Conservation (phyloP, 2,113 vertebrate species). For the Tetraodon nigroviridis region DNA sequence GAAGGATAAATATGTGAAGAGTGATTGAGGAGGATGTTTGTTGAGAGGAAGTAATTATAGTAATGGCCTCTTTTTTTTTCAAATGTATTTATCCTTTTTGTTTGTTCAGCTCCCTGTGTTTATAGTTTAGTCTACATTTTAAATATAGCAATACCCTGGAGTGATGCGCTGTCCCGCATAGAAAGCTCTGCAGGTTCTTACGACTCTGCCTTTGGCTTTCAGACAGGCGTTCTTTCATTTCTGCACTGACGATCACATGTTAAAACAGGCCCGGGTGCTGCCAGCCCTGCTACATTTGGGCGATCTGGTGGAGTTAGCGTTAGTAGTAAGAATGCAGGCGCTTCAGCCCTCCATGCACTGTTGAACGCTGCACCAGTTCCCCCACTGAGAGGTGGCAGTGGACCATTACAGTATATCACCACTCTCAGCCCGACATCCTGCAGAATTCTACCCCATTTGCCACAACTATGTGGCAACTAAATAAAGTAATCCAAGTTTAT, state of each 20-base stretch:
- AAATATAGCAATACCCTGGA: background rate
- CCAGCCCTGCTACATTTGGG: conserved; percentile 20
- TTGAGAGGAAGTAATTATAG: conserved; percentile 48
- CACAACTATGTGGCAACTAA: background rate
- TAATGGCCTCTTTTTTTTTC: conserved; percentile 3
- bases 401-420: background rate
- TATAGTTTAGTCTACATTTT: conserved; percentile 23
- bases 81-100: background rate
- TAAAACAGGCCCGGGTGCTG: conserved; percentile 40
- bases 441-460: background rate
- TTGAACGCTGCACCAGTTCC: background rate
- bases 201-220: conserved; percentile 10
- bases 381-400: background rate
- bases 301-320: conserved; percentile 46
- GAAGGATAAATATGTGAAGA: conserved; percentile 36
- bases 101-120: conserved; percentile 9
- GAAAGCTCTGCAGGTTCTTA: background rate
- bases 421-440: background rate
- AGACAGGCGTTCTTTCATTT: conserved; percentile 36
- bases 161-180: background rate
- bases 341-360: conserved; percentile 15
- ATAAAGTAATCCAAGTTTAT: background rate
- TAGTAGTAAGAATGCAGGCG: conserved; percentile 41
- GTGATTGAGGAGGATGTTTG: conserved; percentile 25
- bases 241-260: conserved; percentile 35